These are phyloP conservation scores for Pachycephala philippinensis DNA, from an alignment of 2,113 vertebrate genomes.

Conservation along the genomic window DNA sequence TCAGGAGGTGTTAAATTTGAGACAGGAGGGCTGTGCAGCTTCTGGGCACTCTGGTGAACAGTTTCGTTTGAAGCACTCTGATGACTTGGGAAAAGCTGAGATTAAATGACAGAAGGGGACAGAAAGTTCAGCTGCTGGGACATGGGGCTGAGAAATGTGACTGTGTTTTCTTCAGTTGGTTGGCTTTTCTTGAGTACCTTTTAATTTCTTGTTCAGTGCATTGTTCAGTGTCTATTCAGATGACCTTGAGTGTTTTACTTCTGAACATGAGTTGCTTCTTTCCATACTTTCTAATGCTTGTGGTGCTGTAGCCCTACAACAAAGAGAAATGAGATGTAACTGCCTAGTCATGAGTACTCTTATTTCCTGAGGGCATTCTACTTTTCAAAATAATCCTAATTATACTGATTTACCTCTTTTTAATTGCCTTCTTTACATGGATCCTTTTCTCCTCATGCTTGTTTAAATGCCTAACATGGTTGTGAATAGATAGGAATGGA, in stretches of 20 bases:
- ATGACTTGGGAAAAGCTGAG: not conserved
- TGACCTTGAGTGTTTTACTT: not conserved
- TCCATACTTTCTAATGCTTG: not conserved
- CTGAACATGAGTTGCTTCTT: not conserved
- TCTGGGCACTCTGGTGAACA: not conserved
- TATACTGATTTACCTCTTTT: not conserved
- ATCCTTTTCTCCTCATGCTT: not conserved
- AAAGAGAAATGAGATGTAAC: not conserved
- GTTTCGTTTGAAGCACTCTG: not conserved
- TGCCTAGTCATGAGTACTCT: not conserved
- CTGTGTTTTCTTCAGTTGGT: not conserved
- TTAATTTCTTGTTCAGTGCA: not conserved
- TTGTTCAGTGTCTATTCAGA: not conserved
- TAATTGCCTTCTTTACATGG: not conserved
- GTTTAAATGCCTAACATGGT: not conserved
- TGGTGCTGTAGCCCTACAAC: not conserved
- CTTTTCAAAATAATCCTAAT: not conserved
- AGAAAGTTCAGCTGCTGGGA: conserved; percentile 10
- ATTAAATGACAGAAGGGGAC: conserved; percentile 30
- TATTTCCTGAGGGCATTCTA: not conserved
- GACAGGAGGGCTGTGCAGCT: not conserved
- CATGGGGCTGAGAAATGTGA: not conserved
- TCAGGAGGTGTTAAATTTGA: not conserved
- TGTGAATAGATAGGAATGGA: not conserved
- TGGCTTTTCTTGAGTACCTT: not conserved